Evolutionary conservation across 2,888 invertebrate species (phyloP), one percentile per base, ranked within the genome.

Genomic region (Corythucha ciliata): DNA sequence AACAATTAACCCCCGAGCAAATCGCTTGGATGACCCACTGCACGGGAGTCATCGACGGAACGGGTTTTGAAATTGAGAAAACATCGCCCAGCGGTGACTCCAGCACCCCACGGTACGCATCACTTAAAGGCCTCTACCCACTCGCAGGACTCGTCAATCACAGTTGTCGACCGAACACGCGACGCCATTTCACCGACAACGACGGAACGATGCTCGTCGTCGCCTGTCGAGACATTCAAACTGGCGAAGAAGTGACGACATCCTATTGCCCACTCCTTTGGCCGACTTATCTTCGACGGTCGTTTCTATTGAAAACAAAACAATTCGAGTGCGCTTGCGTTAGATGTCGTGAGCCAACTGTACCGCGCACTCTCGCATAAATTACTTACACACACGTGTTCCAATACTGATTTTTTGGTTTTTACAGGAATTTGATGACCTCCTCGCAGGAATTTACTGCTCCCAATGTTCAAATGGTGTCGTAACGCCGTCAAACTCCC

Each of bases 101-200:
- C n/a, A n/a, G n/a, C n/a, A n/a, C n/a, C n/a, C n/a, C n/a, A n/a
- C n/a, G n/a, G n/a, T n/a, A n/a, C n/a, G n/a, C n/a, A n/a, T n/a
- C n/a, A n/a, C n/a, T 75, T 56, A 72, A 79, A 56, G 83, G 80
- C 10, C 66, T 83, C 46, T 84, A 78, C 68, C 80, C 81, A 20
- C 70, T 81, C 52, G 74, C 78, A 2, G 75, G 78, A 34, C 68
- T 82, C 54, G 74, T 81, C 69, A 83, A 83, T 68, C 83, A 83
- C 64, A 72, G 70, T 50, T 84, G 84, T 63, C 68, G 72, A 22
- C 77, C 83, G 4, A 84, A 83, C 63, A 78, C 79, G 1, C 72
- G 74, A 42, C 77, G 79, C 60, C 72, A 72, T 45, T 81, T 78
- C 60, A 32, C 37, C 20, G 77, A 79, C 60, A 64, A 63, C 1